A percentile compares a stretch with the other conserved stretches of the same genome.
phyloP scores from a whole-genome alignment of 2,113 vertebrate species.

The Anguilla japonica region DNA sequence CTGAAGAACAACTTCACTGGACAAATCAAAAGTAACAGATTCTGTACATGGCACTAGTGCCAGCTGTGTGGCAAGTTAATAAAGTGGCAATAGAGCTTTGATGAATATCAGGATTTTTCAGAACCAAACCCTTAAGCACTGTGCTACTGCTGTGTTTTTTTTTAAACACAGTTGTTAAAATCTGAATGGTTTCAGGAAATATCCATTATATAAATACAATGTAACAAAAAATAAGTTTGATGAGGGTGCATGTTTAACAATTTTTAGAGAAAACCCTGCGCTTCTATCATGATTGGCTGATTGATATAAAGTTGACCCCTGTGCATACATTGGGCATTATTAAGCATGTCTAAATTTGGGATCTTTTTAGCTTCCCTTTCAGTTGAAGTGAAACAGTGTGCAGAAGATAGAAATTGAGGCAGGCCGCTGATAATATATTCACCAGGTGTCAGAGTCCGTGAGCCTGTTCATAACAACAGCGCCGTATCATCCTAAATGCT shows the following conservation, averaged over 20 bases:
- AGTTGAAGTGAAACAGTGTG: not conserved
- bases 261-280: too few relatives aligned
- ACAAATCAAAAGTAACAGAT: too few relatives aligned
- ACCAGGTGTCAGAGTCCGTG: slow-evolving; percentile 1
- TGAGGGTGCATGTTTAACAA: too few relatives aligned
- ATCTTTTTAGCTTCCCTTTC: not conserved
- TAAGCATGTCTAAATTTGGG: too few relatives aligned
- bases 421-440: not conserved
- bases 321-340: not conserved
- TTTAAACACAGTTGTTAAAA: not conserved
- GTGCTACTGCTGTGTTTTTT: not conserved
- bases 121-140: not conserved
- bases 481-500: slow-evolving; percentile 18
- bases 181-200: not conserved
- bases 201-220: not conserved
- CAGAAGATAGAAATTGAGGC: not conserved
- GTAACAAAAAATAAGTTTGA: too few relatives aligned
- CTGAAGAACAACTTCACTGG: too few relatives aligned
- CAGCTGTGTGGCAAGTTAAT: too few relatives aligned
- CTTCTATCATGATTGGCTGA: too few relatives aligned
- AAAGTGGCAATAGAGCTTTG: too few relatives aligned
- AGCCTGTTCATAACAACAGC: slow-evolving; percentile 9
- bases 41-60: too few relatives aligned
- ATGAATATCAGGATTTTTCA: too few relatives aligned
- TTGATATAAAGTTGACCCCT: too few relatives aligned